Percentiles rank a stretch among this genome's conserved stretches.
These are phyloP conservation scores for Semaprochilodus insignis DNA, from an alignment of 2,797 vertebrate species.

Conservation along the genomic window DNA sequence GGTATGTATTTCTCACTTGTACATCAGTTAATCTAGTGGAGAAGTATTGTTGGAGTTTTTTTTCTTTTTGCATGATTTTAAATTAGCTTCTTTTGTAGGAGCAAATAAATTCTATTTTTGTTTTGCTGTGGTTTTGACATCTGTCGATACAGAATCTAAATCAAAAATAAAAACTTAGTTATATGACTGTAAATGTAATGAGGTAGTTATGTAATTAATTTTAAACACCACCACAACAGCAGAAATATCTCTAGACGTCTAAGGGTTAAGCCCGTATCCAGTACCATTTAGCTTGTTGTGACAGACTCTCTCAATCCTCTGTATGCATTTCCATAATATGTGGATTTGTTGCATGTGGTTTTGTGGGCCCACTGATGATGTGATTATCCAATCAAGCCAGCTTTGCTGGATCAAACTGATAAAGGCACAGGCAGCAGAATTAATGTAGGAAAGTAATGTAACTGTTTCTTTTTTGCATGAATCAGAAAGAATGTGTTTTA, in stretches of 20 bases:
- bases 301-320: not conserved
- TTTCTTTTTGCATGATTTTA: too few species aligned
- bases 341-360: constrained; percentile 23
- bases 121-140: not conserved
- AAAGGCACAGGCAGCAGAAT: not conserved
- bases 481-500: not conserved
- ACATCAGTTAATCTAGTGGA: too few species aligned
- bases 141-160: too few species aligned
- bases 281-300: not conserved
- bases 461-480: not conserved
- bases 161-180: too few species aligned
- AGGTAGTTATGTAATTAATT: too few species aligned
- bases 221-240: too few species aligned
- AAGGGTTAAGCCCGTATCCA: not conserved
- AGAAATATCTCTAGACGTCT: not conserved
- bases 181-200: too few species aligned
- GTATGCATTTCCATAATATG: not conserved
- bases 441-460: not conserved
- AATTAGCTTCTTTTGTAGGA: too few species aligned
- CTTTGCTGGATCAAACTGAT: not conserved
- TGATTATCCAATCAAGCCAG: constrained; percentile 23
- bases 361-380: not conserved
- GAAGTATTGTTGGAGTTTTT: too few species aligned
- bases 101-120: not conserved
- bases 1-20: too few species aligned